Evolutionary conservation across 2,888 invertebrate species (phyloP).

Genomic region (Mesochorus sp.): DNA sequence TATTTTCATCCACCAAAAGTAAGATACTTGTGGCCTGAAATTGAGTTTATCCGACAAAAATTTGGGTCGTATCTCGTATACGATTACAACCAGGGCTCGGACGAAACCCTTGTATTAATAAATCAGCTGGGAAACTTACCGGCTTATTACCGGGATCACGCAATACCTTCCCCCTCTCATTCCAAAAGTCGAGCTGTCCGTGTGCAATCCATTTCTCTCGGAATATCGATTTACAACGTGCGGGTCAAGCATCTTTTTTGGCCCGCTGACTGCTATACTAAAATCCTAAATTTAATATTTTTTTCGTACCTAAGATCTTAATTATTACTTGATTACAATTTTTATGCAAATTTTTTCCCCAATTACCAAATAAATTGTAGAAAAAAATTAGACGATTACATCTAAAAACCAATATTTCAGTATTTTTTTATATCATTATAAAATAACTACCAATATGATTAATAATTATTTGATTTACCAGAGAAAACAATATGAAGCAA

Average conservation of each 20-base stretch:
- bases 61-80: constrained; percentile 41
- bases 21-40: background rate
- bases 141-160: constrained; percentile 51
- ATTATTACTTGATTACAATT: no score
- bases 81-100: constrained; percentile 23
- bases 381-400: no score
- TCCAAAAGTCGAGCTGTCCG: constrained; percentile 32
- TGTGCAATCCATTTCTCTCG: background rate
- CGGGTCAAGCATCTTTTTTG: constrained; percentile 28
- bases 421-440: no score
- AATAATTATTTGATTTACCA: no score
- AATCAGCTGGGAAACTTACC: constrained; percentile 51
- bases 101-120: constrained; percentile 53
- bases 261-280: background rate
- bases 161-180: constrained; percentile 24
- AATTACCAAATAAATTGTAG: no score
- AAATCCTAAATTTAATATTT: background rate
- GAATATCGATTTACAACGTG: constrained; percentile 47
- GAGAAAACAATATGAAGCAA: no score
- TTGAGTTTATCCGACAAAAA: background rate
- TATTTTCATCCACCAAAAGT: background rate
- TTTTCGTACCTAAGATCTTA: no score
- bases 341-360: no score
- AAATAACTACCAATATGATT: no score
- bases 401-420: no score